phyloP scores from a whole-genome alignment of 1,140 invertebrate species.

The Orius insidiosus region DNA sequence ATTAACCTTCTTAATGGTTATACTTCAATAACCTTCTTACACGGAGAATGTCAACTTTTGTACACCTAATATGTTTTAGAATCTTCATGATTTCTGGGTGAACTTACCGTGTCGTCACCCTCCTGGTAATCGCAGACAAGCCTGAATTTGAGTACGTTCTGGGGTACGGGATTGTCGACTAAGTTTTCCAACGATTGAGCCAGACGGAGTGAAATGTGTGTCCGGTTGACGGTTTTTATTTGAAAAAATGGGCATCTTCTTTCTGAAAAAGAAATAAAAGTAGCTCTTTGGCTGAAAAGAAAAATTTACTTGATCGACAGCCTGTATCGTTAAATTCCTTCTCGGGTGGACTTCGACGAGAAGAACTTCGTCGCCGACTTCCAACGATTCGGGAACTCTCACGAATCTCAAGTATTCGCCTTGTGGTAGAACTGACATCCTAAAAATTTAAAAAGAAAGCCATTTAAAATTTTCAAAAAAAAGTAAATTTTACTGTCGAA shows the following conservation, averaged over 20 bases:
- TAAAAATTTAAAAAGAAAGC: conserved; percentile 29
- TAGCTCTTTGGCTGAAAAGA: too few species aligned
- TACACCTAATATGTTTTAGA: too few species aligned
- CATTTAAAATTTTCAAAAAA: too few species aligned
- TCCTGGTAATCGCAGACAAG: conserved; percentile 41
- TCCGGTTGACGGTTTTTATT: conserved; percentile 49
- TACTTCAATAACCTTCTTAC: background rate
- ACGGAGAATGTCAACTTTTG: too few species aligned
- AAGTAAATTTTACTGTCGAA: too few species aligned
- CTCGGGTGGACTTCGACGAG: conserved; percentile 54
- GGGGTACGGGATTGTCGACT: conserved; percentile 50
- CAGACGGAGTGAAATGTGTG: conserved; percentile 51
- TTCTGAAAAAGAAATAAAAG: conserved; percentile 25
- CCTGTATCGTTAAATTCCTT: conserved; percentile 46
- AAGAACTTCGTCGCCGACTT: conserved; percentile 47
- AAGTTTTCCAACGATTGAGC: conserved; percentile 56
- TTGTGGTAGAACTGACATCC: conserved; percentile 62
- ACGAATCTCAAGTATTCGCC: conserved; percentile 61
- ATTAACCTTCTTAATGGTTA: conserved; percentile 1
- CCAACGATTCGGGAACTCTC: conserved; percentile 49
- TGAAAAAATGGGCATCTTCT: conserved; percentile 52
- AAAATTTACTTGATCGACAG: conserved; percentile 42
- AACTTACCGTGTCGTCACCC: conserved; percentile 38
- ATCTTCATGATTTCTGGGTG: too few species aligned
- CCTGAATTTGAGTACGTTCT: conserved; percentile 68